phyloP scores from a whole-genome alignment of 2,113 vertebrate species.

The Cavia aperea region DNA sequence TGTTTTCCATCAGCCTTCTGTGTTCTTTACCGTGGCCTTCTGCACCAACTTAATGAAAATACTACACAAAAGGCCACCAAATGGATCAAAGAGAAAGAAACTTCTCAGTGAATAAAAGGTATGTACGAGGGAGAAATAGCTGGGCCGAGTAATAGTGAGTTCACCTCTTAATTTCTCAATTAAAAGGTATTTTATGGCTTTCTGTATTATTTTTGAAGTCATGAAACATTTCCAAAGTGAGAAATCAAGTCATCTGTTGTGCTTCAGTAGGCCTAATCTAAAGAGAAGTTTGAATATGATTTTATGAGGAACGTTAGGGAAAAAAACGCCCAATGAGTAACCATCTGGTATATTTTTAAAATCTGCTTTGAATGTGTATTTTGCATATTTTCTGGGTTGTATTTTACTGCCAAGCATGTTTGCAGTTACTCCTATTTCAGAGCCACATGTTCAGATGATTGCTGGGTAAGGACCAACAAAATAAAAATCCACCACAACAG shows the following conservation, averaged over 20 bases:
- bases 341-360: conserved; percentile 46
- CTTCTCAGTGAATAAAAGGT: background rate
- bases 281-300: conserved; percentile 61
- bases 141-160: background rate
- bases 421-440: background rate
- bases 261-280: background rate
- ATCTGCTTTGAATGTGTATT: conserved; percentile 47
- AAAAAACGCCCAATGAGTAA: conserved; percentile 45
- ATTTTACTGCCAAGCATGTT: conserved; percentile 51
- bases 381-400: conserved; percentile 57
- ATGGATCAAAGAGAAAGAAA: background rate
- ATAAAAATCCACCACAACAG: background rate
- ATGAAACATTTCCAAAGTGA: conserved; percentile 56
- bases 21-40: background rate
- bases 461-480: background rate
- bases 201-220: conserved; percentile 62
- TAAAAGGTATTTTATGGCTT: conserved; percentile 57
- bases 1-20: background rate
- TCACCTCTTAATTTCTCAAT: conserved; percentile 31
- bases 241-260: conserved; percentile 36
- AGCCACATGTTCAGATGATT: background rate
- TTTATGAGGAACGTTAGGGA: conserved; percentile 57
- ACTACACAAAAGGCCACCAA: background rate
- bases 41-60: background rate
- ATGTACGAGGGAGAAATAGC: background rate